Evolutionary conservation across 2,113 vertebrate genomes (phyloP).

Genomic region (Monarcha castaneiventris): DNA sequence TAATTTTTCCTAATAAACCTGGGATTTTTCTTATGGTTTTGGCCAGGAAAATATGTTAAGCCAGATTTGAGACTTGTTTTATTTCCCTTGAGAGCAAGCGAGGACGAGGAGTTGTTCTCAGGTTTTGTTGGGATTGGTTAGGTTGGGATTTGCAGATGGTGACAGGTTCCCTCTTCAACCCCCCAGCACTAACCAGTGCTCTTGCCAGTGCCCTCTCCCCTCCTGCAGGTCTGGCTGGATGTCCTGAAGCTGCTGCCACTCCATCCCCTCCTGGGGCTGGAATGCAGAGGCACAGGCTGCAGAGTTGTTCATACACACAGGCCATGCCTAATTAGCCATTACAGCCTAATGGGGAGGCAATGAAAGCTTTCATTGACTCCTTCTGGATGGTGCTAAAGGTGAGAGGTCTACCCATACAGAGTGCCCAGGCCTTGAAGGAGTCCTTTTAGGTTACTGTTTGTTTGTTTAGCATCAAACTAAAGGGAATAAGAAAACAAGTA

Average conservation of each 20-base stretch:
- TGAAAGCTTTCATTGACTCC: background rate
- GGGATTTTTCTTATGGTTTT: background rate
- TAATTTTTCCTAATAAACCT: background rate
- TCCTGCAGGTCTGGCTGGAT: background rate
- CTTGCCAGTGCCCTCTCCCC: background rate
- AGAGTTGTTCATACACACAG: background rate
- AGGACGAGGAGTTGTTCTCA: background rate
- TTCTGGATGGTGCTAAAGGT: background rate
- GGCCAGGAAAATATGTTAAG: background rate
- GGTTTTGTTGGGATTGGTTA: background rate
- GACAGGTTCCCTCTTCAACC: background rate
- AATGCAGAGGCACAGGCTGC: background rate
- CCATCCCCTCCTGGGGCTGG: background rate
- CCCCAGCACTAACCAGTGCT: no score
- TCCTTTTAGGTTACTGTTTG: background rate
- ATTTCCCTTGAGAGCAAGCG: background rate
- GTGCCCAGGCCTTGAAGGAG: background rate
- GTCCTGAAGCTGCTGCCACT: background rate
- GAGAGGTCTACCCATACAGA: background rate
- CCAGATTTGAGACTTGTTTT: background rate
- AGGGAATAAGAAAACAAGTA: background rate
- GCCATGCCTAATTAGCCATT: background rate
- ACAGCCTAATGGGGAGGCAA: rapidly evolving
- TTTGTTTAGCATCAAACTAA: background rate
- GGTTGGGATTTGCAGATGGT: background rate